Percentiles rank a stretch among this genome's conserved stretches.
These are phyloP conservation scores for Drosophila pseudotakahashii DNA, from an alignment of 2,888 invertebrate genomes.

Conservation along the genomic window DNA sequence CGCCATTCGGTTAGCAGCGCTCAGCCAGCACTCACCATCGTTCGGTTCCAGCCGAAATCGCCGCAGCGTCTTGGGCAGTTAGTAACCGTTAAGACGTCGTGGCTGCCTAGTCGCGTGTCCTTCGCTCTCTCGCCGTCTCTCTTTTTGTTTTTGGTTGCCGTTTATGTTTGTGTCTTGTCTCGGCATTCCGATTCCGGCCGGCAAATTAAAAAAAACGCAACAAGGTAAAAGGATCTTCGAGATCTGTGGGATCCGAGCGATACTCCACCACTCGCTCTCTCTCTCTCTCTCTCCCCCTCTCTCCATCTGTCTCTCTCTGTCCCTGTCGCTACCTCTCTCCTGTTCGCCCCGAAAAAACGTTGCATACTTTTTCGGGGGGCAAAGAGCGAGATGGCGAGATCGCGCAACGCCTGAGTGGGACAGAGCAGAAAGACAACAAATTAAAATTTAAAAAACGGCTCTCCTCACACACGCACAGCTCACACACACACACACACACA, in stretches of 20 bases:
- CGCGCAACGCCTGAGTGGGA: conserved; percentile 17
- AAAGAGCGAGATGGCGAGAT: conserved; percentile 36
- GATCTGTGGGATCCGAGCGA: background rate
- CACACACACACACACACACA: conserved; percentile 26
- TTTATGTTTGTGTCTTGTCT: conserved; percentile 11
- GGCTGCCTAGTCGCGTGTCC: conserved; percentile 68
- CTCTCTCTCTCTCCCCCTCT: background rate
- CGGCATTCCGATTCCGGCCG: background rate
- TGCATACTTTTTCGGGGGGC: conserved; percentile 30
- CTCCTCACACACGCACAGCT: conserved; percentile 21
- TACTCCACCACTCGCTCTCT: background rate
- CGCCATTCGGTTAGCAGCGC: conserved; percentile 3
- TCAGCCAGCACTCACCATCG: too few species aligned
- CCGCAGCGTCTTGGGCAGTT: conserved; percentile 77
- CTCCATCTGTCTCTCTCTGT: background rate
- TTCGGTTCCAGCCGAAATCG: conserved; percentile 56
- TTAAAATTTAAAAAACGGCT: conserved; percentile 51
- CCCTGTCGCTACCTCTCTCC: background rate
- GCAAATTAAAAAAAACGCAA: background rate
- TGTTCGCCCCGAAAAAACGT: background rate
- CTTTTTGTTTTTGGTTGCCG: conserved; percentile 1
- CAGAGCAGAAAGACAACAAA: conserved; percentile 23
- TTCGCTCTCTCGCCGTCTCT: conserved; percentile 21
- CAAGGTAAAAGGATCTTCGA: conserved; percentile 2
- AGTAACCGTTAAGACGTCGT: conserved; percentile 83